phyloP scores from a whole-genome alignment of 2,888 invertebrate species.

The Cheilosia soror region DNA sequence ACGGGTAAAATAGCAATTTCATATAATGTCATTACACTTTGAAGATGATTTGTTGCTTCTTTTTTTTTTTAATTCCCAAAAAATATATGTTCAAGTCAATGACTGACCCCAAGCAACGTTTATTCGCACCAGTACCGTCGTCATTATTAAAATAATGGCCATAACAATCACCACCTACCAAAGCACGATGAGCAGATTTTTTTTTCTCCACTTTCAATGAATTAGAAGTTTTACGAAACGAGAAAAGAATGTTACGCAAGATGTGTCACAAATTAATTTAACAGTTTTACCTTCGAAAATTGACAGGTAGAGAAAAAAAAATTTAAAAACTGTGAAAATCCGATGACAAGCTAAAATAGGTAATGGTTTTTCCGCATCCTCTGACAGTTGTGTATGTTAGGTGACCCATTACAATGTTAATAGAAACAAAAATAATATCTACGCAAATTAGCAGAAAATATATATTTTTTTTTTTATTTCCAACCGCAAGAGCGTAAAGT shows the following conservation, averaged over 20 bases:
- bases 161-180: slow-evolving; percentile 18
- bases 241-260: slow-evolving; percentile 43
- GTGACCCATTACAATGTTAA: slow-evolving; percentile 49
- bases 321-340: slow-evolving; percentile 17
- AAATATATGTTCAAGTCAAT: slow-evolving; percentile 47
- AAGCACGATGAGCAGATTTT: background rate
- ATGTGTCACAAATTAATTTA: slow-evolving; percentile 66
- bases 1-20: slow-evolving; percentile 24
- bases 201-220: slow-evolving; percentile 33
- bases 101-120: slow-evolving; percentile 59
- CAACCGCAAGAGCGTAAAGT: slow-evolving; percentile 69
- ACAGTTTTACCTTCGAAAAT: slow-evolving; percentile 36
- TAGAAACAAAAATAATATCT: slow-evolving; percentile 21
- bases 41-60: slow-evolving; percentile 5
- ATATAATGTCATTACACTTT: slow-evolving; percentile 36
- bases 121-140: slow-evolving; percentile 52
- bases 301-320: background rate
- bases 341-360: slow-evolving; percentile 48
- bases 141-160: slow-evolving; percentile 49
- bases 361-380: slow-evolving; percentile 1
- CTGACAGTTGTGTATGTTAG: slow-evolving; percentile 36
- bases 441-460: slow-evolving; percentile 48
- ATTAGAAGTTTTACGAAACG: slow-evolving; percentile 17
- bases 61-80: slow-evolving; percentile 3
- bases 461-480: slow-evolving; percentile 6